These are phyloP conservation scores for Sminthopsis crassicaudata DNA, from an alignment of 2,113 vertebrate genomes.

Conservation along the genomic window DNA sequence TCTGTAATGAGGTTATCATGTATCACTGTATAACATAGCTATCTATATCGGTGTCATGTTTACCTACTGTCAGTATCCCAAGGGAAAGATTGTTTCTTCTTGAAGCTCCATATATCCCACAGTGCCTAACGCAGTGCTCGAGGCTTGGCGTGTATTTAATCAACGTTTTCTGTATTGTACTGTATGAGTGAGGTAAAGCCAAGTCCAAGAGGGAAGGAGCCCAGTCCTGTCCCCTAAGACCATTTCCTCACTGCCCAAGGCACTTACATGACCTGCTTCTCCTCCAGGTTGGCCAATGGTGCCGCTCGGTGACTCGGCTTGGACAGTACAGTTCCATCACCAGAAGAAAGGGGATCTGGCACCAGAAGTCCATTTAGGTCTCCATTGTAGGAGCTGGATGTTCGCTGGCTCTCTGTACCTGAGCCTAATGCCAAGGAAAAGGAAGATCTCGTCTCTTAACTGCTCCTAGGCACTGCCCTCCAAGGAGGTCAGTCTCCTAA, in stretches of 20 bases:
- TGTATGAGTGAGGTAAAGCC: background rate
- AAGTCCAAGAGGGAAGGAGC: background rate
- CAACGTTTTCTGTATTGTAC: background rate
- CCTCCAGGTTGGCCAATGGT: constrained; percentile 87
- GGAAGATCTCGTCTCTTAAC: constrained; percentile 10
- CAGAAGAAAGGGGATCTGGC: constrained; percentile 86
- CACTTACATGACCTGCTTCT: constrained; percentile 95
- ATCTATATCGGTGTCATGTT: background rate
- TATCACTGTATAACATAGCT: background rate
- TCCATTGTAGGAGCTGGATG: constrained; percentile 90
- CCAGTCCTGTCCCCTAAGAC: background rate
- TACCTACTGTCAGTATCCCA: background rate
- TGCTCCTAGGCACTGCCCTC: no score
- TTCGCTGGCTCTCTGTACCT: constrained; percentile 86
- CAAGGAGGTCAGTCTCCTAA: background rate
- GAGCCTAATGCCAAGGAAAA: constrained; percentile 81
- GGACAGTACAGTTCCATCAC: constrained; percentile 84
- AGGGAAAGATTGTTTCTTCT: background rate
- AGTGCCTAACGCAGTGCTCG: background rate
- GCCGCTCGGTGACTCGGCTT: constrained; percentile 86
- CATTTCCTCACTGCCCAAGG: background rate
- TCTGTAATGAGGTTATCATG: background rate
- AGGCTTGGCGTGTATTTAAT: background rate
- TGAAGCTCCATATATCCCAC: background rate
- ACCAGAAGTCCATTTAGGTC: constrained; percentile 95